Percentiles rank a stretch among this genome's conserved stretches.
Conservation (phyloP, 1,140 invertebrate species). For the Meloidogyne hapla region DNA sequence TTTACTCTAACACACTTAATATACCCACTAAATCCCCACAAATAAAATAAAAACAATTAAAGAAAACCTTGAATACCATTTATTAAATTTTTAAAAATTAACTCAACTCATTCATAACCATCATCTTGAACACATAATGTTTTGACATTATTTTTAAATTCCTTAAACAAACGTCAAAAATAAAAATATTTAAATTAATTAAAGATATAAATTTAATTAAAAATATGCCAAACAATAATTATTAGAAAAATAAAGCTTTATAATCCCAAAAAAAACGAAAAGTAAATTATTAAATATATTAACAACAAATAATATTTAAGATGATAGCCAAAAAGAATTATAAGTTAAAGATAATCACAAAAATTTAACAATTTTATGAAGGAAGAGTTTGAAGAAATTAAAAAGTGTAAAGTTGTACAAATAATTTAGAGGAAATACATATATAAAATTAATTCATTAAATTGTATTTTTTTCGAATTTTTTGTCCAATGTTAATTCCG, state of each 20-base stretch:
- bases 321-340: not conserved
- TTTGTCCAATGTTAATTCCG: too few relatives aligned
- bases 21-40: too few relatives aligned
- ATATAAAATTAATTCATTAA: too few relatives aligned
- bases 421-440: too few relatives aligned
- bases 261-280: not conserved
- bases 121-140: not conserved
- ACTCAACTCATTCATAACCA: not conserved
- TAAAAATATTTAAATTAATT: not conserved
- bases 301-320: not conserved
- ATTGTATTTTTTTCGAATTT: too few relatives aligned
- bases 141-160: not conserved
- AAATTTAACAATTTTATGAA: not conserved
- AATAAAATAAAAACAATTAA: too few relatives aligned
- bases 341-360: not conserved
- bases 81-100: not conserved
- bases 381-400: not conserved
- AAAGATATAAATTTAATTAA: not conserved
- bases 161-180: too few relatives aligned
- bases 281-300: not conserved
- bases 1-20: too few relatives aligned
- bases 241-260: not conserved
- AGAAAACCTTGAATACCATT: too few relatives aligned
- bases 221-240: not conserved
- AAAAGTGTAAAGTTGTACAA: too few relatives aligned